Base-by-base conservation (phyloP, 2,888 invertebrate species). In the Pheosia gnoma region DNA sequence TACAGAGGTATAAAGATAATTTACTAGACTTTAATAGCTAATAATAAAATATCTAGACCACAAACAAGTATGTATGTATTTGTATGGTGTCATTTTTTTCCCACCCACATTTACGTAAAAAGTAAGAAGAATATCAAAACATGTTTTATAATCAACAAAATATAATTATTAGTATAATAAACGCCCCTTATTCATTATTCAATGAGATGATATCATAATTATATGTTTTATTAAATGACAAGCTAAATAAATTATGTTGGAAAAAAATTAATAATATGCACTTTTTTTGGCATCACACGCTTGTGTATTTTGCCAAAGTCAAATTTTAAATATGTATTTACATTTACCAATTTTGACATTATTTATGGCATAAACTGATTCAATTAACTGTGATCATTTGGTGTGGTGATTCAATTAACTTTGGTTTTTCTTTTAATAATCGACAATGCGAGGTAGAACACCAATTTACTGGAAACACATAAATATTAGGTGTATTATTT, bases 201-300 rank as follows among this genome's bases (percentile, higher is more conserved):
- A 25, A 25, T 25, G 13, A 4, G 1, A 37, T 53, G 53, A 55
- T 13, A 39, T 55, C 39, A 39, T 55, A 51, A 51, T 39, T 55
- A 39, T 55, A 13, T 10, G 55, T 39, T 47, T 47, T n/a, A 25
- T 25, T 13, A 55, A 55, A 55, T 55, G 53, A 11, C 53, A 37
- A 39, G 11, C 11, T 5, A 37, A 11, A 41, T 41, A 45, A 59
- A 10, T 54, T 43, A 61, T 54, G 37, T 55, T 43, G 8, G 36
- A n/a, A 60, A 65, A 64, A 58, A 39, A 8, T 63, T 49, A 53
- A 59, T 2, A 65, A 60, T 49, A 59, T 56, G 25, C 25, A 25
- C 25, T 25, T 25, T 25, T 25, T 25, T 25, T 25, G 25, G 25
- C 25, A 25, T 25, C 25, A 25, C 25, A 25, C 25, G 25, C 25